Percentiles rank a stretch among this genome's conserved stretches.
These are phyloP conservation scores for Cololabis saira DNA, from an alignment of 2,113 vertebrate genomes.

Conservation along the genomic window DNA sequence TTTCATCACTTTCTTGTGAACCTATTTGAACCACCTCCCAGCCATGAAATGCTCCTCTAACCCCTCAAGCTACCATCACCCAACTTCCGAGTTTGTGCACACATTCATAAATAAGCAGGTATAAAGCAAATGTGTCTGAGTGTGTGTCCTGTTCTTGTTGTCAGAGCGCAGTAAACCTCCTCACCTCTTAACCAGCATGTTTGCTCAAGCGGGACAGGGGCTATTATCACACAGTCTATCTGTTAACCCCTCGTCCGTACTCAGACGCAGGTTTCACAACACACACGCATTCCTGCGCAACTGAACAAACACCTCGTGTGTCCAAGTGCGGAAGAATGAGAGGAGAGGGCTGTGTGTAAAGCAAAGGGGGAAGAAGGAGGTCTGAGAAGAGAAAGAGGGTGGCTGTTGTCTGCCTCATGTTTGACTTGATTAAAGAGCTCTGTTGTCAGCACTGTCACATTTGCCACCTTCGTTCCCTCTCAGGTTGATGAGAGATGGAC, in stretches of 20 bases:
- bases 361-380: neutral
- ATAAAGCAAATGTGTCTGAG: slow-evolving; percentile 3
- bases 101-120: slow-evolving; percentile 30
- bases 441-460: slow-evolving; percentile 72
- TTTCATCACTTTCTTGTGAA: neutral
- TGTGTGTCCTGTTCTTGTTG: slow-evolving; percentile 24
- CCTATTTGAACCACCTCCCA: slow-evolving; percentile 27
- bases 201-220: slow-evolving; percentile 58
- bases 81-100: slow-evolving; percentile 35
- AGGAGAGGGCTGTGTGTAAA: slow-evolving; percentile 24
- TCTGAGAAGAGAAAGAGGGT: slow-evolving; percentile 21
- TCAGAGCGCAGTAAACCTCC: slow-evolving; percentile 45
- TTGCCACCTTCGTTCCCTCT: slow-evolving; percentile 21
- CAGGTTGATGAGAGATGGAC: slow-evolving; percentile 56
- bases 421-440: slow-evolving; percentile 56
- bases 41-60: slow-evolving; percentile 1
- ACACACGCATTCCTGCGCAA: slow-evolving; percentile 58
- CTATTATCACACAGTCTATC: slow-evolving; percentile 60
- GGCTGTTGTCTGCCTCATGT: slow-evolving; percentile 33
- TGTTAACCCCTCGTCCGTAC: slow-evolving; percentile 56
- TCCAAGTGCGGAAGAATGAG: slow-evolving; percentile 36
- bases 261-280: slow-evolving; percentile 63
- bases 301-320: slow-evolving; percentile 68
- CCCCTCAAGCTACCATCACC: neutral
- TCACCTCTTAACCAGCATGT: slow-evolving; percentile 59